Evolutionary conservation across 2,888 invertebrate genomes (phyloP).

Genomic region (Drosophila mimetica): DNA sequence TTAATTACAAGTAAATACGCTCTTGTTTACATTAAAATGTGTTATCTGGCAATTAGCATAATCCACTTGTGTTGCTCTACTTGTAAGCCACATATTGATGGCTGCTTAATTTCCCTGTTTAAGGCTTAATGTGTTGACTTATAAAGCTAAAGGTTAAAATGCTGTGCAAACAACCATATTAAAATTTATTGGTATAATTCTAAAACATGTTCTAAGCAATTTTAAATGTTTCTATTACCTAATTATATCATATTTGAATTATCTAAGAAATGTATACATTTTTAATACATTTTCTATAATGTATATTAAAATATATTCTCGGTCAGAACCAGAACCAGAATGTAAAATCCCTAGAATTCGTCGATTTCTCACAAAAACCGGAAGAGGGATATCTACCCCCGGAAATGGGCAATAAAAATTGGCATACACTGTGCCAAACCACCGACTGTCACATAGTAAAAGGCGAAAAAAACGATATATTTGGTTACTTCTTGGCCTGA

Average conservation of each 20-base stretch:
- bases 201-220: too few species aligned
- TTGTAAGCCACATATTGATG: background rate
- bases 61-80: slow-evolving; percentile 1
- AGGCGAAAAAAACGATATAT: background rate
- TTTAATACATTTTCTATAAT: too few species aligned
- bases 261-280: too few species aligned
- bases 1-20: background rate
- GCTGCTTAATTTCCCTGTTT: background rate
- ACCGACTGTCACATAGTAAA: background rate
- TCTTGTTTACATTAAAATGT: slow-evolving; percentile 6
- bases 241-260: too few species aligned
- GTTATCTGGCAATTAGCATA: slow-evolving; percentile 2
- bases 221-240: too few species aligned
- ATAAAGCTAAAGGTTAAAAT: background rate
- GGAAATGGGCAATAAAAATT: too few species aligned
- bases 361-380: background rate
- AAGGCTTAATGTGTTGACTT: background rate
- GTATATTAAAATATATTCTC: too few species aligned
- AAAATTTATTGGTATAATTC: too few species aligned
- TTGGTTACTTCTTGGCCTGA: slow-evolving; percentile 24
- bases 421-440: background rate
- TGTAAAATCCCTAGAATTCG: too few species aligned
- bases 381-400: too few species aligned
- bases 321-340: too few species aligned
- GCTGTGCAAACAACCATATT: too few species aligned